Conservation (phyloP, 2,888 invertebrate species). For the Meta bourneti region DNA sequence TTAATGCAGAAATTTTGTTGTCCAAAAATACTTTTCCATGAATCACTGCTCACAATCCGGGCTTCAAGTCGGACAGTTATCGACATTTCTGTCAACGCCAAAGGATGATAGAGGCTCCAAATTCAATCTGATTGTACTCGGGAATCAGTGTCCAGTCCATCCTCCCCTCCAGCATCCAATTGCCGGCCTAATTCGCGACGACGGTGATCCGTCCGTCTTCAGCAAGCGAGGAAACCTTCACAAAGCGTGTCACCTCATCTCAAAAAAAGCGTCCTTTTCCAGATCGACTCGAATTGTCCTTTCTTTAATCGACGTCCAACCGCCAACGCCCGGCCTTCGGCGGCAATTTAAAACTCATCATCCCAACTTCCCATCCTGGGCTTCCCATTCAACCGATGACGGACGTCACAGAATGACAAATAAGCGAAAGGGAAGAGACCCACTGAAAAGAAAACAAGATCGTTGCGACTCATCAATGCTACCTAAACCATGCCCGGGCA, state of each 20-base stretch:
- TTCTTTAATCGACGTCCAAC: conserved; percentile 32
- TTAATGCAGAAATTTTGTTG: no score
- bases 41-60: no score
- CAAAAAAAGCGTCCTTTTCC: conserved; percentile 15
- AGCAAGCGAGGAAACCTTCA: neutral
- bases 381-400: conserved; percentile 33
- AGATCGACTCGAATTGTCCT: neutral
- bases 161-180: no score
- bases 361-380: conserved; percentile 32
- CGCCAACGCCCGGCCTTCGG: conserved; percentile 24
- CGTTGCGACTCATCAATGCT: conserved; percentile 14
- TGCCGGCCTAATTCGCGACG: no score
- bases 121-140: no score
- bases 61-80: no score
- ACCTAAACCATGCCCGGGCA: neutral
- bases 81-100: no score
- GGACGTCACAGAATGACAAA: conserved; percentile 23
- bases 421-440: conserved; percentile 11
- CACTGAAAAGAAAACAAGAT: conserved; percentile 42
- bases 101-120: no score
- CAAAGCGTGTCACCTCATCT: neutral
- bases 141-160: no score
- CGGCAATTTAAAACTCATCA: conserved; percentile 57
- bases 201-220: no score
- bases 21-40: no score